phyloP scores from a whole-genome alignment of 2,113 vertebrate genomes.

The Syngnathus scovelli region DNA sequence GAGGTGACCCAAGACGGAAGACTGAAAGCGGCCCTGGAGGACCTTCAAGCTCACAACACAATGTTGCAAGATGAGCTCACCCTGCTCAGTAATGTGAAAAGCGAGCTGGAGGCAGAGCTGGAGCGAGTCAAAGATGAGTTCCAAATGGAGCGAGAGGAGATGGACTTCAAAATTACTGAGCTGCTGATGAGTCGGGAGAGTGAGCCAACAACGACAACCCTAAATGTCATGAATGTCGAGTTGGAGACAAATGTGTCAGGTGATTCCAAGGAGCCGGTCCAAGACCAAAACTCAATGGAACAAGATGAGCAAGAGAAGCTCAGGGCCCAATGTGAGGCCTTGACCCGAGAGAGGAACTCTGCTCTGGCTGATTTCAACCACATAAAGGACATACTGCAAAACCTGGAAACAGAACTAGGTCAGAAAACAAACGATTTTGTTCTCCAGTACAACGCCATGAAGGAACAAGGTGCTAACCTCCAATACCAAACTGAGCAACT shows the following conservation, averaged over 20 bases:
- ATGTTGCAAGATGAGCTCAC: slow-evolving; percentile 90
- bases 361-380: slow-evolving; percentile 75
- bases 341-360: slow-evolving; percentile 78
- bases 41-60: slow-evolving; percentile 81
- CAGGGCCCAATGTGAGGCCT: slow-evolving; percentile 70
- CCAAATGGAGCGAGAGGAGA: slow-evolving; percentile 85
- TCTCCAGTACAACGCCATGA: slow-evolving; percentile 81
- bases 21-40: slow-evolving; percentile 72
- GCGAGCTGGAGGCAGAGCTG: slow-evolving; percentile 83
- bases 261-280: slow-evolving; percentile 54
- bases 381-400: slow-evolving; percentile 77
- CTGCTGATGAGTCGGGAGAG: slow-evolving; percentile 83
- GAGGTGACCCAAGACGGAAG: slow-evolving; percentile 62
- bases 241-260: slow-evolving; percentile 56
- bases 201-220: slow-evolving; percentile 45
- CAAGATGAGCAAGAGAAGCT: slow-evolving; percentile 70
- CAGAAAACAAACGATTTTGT: slow-evolving; percentile 83
- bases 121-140: slow-evolving; percentile 81
- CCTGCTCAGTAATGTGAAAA: slow-evolving; percentile 85
- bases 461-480: slow-evolving; percentile 80
- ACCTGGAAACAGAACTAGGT: slow-evolving; percentile 77
- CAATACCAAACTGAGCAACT: slow-evolving; percentile 77
- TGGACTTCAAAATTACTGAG: slow-evolving; percentile 96
- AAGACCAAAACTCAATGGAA: slow-evolving; percentile 23
- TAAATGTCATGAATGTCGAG: slow-evolving; percentile 34